Percentiles rank a stretch among this genome's conserved stretches.
phyloP scores from a whole-genome alignment of 2,113 vertebrate species.

The Tricholaema leucomelas region DNA sequence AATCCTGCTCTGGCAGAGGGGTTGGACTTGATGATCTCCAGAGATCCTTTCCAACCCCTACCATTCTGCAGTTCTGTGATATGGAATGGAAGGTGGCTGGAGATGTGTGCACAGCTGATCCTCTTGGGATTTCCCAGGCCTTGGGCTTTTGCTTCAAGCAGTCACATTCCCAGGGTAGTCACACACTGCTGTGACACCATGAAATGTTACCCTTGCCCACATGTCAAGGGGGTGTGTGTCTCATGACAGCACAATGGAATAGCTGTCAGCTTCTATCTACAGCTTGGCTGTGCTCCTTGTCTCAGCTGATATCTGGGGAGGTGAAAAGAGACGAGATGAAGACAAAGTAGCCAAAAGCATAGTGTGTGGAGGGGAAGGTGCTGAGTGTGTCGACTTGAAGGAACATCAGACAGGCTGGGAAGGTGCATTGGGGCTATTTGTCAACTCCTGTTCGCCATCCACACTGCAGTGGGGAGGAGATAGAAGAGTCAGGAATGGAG shows the following conservation, averaged over 20 bases:
- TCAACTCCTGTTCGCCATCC: not conserved
- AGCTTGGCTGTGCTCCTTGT: not conserved
- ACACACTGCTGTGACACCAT: not conserved
- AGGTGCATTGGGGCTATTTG: not conserved
- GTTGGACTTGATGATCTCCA: no score
- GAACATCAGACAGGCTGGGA: not conserved
- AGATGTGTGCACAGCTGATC: rapidly evolving
- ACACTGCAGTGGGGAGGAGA: not conserved
- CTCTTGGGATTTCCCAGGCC: not conserved
- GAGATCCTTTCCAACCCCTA: no score
- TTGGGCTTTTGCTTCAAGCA: not conserved
- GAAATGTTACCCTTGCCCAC: not conserved
- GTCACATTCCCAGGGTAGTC: rapidly evolving
- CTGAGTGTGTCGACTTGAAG: not conserved
- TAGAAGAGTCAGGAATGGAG: not conserved
- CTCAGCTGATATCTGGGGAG: not conserved
- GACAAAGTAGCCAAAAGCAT: not conserved
- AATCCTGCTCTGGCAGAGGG: no score
- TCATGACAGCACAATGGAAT: not conserved
- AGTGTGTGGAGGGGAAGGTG: not conserved
- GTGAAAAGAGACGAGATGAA: not conserved
- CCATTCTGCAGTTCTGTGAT: no score
- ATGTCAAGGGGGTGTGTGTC: not conserved
- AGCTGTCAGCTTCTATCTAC: not conserved
- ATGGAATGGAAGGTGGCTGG: not conserved